Percentiles rank a stretch among this genome's conserved stretches.
phyloP scores from a whole-genome alignment of 1,140 invertebrate genomes.

The Diprion similis region DNA sequence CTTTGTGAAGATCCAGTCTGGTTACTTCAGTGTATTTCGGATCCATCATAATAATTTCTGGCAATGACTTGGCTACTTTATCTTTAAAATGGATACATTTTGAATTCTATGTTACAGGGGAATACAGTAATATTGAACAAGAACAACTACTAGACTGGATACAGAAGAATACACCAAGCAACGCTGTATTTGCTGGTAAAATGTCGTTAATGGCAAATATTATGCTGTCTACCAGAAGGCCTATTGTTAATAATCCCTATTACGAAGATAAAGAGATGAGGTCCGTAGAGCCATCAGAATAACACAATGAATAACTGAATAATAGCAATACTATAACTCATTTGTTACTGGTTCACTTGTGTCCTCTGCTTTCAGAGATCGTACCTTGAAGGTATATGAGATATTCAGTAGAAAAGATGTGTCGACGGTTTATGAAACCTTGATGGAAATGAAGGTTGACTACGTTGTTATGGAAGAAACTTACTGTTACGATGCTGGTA shows the following conservation, averaged over 20 bases:
- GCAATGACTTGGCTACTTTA: neutral
- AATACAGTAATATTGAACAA: slow-evolving; percentile 74
- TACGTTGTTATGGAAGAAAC: slow-evolving; percentile 70
- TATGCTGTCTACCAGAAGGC: slow-evolving; percentile 75
- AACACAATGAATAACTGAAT: neutral
- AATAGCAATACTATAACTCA: slow-evolving; percentile 15
- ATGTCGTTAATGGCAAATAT: slow-evolving; percentile 86
- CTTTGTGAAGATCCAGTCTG: slow-evolving; percentile 11
- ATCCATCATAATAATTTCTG: slow-evolving; percentile 11
- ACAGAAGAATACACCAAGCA: slow-evolving; percentile 63
- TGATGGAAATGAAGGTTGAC: slow-evolving; percentile 66
- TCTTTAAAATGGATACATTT: too few relatives aligned
- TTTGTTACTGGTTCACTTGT: slow-evolving; percentile 17
- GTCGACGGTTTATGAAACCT: slow-evolving; percentile 65
- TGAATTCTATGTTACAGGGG: slow-evolving; percentile 58
- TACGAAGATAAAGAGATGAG: slow-evolving; percentile 76
- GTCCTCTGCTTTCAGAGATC: slow-evolving; percentile 62
- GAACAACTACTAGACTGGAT: slow-evolving; percentile 83
- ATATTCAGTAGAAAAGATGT: slow-evolving; percentile 69
- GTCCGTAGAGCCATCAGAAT: slow-evolving; percentile 50
- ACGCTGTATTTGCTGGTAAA: slow-evolving; percentile 80
- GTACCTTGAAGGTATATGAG: slow-evolving; percentile 74
- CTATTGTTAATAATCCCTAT: slow-evolving; percentile 87
- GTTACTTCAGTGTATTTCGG: neutral
- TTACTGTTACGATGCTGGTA: slow-evolving; percentile 67